Conservation (phyloP, 2,797 vertebrate genomes). For the Cuculus canorus region DNA sequence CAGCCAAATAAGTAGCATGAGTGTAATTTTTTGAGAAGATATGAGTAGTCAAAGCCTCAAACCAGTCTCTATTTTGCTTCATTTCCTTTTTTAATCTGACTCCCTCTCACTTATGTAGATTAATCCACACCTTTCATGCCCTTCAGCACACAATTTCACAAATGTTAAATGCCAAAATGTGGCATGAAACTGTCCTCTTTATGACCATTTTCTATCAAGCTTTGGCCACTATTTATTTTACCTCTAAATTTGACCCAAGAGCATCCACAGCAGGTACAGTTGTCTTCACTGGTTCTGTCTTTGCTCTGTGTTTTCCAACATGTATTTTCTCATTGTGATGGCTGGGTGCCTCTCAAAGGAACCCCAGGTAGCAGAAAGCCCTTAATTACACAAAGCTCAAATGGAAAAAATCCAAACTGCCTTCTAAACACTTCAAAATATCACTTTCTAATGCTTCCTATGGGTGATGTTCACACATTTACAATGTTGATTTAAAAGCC, state of each 20-base stretch:
- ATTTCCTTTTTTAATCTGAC: not conserved
- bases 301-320: not conserved
- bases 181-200: not conserved
- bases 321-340: not conserved
- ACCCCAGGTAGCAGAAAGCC: not conserved
- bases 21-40: not conserved
- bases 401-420: conserved; percentile 49
- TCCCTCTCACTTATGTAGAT: not conserved
- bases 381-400: conserved; percentile 18
- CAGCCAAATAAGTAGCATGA: not conserved
- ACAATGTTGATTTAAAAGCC: conserved; percentile 50
- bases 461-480: conserved; percentile 38
- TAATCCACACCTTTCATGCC: not conserved
- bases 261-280: not conserved
- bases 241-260: not conserved
- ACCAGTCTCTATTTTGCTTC: not conserved
- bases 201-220: not conserved
- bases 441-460: conserved; percentile 57
- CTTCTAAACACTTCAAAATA: conserved; percentile 49
- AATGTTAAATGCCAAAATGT: not conserved
- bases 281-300: not conserved
- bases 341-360: conserved; percentile 4
- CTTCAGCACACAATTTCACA: not conserved
- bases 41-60: not conserved
- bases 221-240: not conserved